These are phyloP conservation scores for Dicranocentrus wangi DNA, from an alignment of 2,888 invertebrate species.

Conservation along the genomic window DNA sequence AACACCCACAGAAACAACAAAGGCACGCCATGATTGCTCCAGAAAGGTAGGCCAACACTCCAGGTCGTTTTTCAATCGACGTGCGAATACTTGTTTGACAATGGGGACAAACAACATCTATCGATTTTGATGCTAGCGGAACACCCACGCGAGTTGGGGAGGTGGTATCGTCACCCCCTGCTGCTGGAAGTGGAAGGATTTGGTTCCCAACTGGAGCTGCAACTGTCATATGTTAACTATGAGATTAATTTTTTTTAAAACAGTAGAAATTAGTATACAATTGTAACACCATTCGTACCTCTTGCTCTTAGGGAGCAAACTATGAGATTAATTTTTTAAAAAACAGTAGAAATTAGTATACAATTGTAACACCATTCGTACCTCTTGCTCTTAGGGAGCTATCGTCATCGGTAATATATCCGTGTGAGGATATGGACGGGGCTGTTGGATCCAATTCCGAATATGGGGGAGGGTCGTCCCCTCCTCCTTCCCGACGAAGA, in stretches of 20 bases:
- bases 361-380: slow-evolving; percentile 10
- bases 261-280: no score
- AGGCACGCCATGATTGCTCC: slow-evolving; percentile 43
- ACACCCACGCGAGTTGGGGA: slow-evolving; percentile 35
- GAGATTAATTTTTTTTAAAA: no score
- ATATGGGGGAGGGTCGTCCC: slow-evolving; percentile 47
- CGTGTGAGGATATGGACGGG: not conserved
- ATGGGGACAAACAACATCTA: slow-evolving; percentile 54
- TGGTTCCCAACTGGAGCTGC: no score
- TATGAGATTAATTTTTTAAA: not conserved
- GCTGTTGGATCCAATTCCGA: slow-evolving; percentile 34
- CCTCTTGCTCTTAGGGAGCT: slow-evolving; percentile 18
- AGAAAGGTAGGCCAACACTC: slow-evolving; percentile 39
- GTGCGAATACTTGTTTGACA: slow-evolving; percentile 45
- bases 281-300: no score
- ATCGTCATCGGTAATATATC: slow-evolving; percentile 4
- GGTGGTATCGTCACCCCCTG: not conserved
- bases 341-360: no score
- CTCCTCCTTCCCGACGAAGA: not conserved
- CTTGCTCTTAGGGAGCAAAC: not conserved
- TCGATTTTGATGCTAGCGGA: slow-evolving; percentile 40
- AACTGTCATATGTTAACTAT: no score
- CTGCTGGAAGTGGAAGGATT: not conserved
- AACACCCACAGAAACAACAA: slow-evolving; percentile 50
- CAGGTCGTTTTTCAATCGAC: slow-evolving; percentile 45